phyloP scores from a whole-genome alignment of 2,888 invertebrate genomes.

The Mythimna impura region DNA sequence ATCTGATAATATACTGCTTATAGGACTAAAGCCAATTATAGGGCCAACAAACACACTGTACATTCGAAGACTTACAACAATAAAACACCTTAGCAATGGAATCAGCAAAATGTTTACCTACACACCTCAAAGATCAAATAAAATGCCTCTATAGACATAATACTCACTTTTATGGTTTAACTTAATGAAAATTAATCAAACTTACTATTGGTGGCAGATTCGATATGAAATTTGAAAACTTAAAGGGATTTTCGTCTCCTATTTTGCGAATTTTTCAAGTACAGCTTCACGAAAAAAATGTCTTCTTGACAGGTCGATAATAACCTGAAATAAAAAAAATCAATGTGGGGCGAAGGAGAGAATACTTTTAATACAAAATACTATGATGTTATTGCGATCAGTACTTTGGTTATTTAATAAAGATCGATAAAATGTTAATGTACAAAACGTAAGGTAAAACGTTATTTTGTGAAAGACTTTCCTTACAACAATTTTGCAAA shows the following conservation, averaged over 20 bases:
- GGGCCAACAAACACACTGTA: conserved; percentile 8
- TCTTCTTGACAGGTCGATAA: conserved; percentile 90
- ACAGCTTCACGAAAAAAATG: conserved; percentile 87
- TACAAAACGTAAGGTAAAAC: conserved; percentile 50
- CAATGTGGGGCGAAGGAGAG: conserved; percentile 80
- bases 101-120: conserved; percentile 58
- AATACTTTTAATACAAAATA: conserved; percentile 56
- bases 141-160: conserved; percentile 14
- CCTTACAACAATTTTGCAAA: conserved; percentile 18
- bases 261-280: conserved; percentile 88
- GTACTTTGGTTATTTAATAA: conserved; percentile 57
- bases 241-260: conserved; percentile 90
- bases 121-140: conserved; percentile 46
- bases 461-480: conserved; percentile 40
- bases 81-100: conserved; percentile 26
- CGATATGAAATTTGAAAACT: conserved; percentile 90
- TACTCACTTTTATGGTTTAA: conserved; percentile 14
- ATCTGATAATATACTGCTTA: conserved; percentile 11
- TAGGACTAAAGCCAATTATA: neutral
- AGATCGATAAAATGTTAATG: conserved; percentile 64
- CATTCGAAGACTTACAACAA: conserved; percentile 19
- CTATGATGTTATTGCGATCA: conserved; percentile 43
- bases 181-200: conserved; percentile 53
- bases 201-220: conserved; percentile 90
- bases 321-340: conserved; percentile 89